Conservation (phyloP, 1,140 invertebrate genomes). For the Zaprionus lachaisei region DNA sequence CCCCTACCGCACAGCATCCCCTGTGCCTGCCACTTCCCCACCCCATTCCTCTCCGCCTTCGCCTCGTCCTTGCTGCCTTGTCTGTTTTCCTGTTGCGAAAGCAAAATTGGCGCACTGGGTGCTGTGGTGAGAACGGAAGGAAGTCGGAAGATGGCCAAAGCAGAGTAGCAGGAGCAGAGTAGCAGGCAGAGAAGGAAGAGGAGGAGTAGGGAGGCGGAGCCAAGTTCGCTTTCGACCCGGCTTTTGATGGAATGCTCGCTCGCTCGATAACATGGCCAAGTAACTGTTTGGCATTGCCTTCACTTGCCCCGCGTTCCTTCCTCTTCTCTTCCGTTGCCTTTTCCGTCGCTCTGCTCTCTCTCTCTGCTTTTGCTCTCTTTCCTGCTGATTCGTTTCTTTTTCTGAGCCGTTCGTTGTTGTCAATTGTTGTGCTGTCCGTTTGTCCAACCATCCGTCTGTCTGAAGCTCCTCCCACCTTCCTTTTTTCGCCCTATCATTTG, state of each 20-base stretch:
- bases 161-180: not conserved
- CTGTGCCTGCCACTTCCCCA: not conserved
- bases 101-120: slow-evolving; percentile 63
- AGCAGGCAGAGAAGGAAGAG: too few relatives aligned
- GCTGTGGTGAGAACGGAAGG: slow-evolving; percentile 67
- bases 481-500: not conserved
- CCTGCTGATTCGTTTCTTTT: slow-evolving; percentile 44
- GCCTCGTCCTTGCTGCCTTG: slow-evolving; percentile 13
- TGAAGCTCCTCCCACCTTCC: slow-evolving; percentile 22
- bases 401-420: slow-evolving; percentile 58
- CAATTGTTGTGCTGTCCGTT: slow-evolving; percentile 72
- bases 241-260: slow-evolving; percentile 72
- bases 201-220: slow-evolving; percentile 11
- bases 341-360: slow-evolving; percentile 19
- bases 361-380: slow-evolving; percentile 4
- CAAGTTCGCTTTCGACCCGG: slow-evolving; percentile 34
- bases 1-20: not conserved
- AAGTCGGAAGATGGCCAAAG: slow-evolving; percentile 47
- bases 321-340: slow-evolving; percentile 38
- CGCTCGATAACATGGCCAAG: slow-evolving; percentile 73
- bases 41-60: not conserved
- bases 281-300: slow-evolving; percentile 66
- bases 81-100: slow-evolving; percentile 55
- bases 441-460: slow-evolving; percentile 40
- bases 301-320: not conserved